These are phyloP conservation scores for Drosophila sp. DNA, from an alignment of 1,140 invertebrate genomes.

Conservation along the genomic window DNA sequence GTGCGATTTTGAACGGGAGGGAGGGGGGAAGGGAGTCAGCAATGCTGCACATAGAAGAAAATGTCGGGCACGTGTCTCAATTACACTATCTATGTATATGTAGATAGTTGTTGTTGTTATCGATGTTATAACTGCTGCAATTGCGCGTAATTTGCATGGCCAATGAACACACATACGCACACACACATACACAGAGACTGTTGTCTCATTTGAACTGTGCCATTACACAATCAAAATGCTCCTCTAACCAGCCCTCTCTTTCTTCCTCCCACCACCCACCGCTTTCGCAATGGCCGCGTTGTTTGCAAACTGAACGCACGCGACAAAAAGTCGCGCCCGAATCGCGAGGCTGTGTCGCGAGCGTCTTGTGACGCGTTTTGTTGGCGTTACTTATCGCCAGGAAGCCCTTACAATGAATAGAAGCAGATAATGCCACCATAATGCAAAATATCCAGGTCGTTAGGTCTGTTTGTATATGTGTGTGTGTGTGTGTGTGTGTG, in stretches of 20 bases:
- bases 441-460: conserved; percentile 15
- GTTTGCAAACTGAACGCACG: conserved; percentile 68
- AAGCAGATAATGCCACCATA: conserved; percentile 6
- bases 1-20: not conserved
- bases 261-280: too few species aligned
- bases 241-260: not conserved
- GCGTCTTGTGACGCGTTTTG: conserved; percentile 21
- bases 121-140: conserved; percentile 38
- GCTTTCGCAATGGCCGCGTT: conserved; percentile 25
- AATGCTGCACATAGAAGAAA: conserved; percentile 22
- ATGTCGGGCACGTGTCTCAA: conserved; percentile 58
- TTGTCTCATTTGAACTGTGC: conserved; percentile 41
- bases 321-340: conserved; percentile 61
- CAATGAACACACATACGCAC: conserved; percentile 20
- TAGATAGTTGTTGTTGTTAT: conserved; percentile 3
- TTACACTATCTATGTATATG: conserved; percentile 26
- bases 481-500: not conserved
- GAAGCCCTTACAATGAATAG: not conserved
- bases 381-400: conserved; percentile 25
- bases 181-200: conserved; percentile 24
- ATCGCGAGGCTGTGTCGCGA: conserved; percentile 23
- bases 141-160: conserved; percentile 70
- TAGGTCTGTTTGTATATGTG: not conserved
- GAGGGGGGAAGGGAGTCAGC: too few species aligned
- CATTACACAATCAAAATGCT: conserved; percentile 53